Percentiles rank a stretch among this genome's conserved stretches.
These are phyloP conservation scores for Noctua comes DNA, from an alignment of 2,888 invertebrate species.

Conservation along the genomic window DNA sequence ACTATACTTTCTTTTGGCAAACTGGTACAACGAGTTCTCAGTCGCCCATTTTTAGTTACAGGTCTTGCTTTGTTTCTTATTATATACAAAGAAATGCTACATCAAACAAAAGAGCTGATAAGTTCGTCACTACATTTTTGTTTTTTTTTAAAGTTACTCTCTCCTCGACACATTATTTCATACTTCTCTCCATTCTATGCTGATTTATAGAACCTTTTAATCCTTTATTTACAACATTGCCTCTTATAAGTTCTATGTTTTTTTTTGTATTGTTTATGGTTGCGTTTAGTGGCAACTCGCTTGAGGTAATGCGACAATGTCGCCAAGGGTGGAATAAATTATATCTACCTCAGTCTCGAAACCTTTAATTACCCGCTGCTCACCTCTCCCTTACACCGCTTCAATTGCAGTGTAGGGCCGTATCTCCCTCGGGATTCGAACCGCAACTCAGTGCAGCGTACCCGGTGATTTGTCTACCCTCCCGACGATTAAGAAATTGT, in stretches of 20 bases:
- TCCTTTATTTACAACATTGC: too few relatives aligned
- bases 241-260: too few relatives aligned
- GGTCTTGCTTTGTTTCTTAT: background rate
- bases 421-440: conserved; percentile 76
- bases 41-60: background rate
- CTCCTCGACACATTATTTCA: background rate
- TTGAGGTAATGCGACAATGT: too few relatives aligned
- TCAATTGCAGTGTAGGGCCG: conserved; percentile 74
- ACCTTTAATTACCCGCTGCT: conserved; percentile 32
- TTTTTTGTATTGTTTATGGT: too few relatives aligned
- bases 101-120: background rate
- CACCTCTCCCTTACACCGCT: conserved; percentile 61
- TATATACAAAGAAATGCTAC: background rate
- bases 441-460: conserved; percentile 81
- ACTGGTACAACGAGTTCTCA: background rate
- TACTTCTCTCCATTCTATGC: background rate
- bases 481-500: conserved; percentile 85
- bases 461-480: conserved; percentile 86
- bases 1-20: background rate
- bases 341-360: background rate
- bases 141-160: too few relatives aligned
- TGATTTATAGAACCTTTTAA: too few relatives aligned
- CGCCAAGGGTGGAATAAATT: too few relatives aligned
- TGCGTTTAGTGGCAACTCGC: too few relatives aligned
- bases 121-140: too few relatives aligned